Conservation (phyloP, 2,797 vertebrate species). For the Bryconaethiops microstoma region DNA sequence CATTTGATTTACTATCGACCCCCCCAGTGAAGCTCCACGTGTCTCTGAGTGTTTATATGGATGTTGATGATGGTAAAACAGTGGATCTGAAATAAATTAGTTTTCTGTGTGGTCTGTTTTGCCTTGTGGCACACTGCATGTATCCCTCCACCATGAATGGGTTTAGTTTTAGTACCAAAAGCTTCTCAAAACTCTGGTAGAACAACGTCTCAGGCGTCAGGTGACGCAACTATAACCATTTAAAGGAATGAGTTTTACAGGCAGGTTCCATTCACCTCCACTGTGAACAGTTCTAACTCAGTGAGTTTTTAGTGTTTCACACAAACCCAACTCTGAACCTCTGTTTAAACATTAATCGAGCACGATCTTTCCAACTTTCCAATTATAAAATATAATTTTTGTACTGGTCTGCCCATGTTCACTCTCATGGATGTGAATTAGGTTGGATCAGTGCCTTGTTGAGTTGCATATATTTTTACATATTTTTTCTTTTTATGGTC, state of each 20-base stretch:
- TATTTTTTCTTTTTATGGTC: conserved; percentile 35
- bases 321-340: too few relatives aligned
- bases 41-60: neutral
- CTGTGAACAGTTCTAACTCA: too few relatives aligned
- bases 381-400: too few relatives aligned
- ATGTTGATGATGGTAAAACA: neutral
- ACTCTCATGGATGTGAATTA: too few relatives aligned
- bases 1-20: neutral
- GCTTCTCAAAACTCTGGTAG: neutral
- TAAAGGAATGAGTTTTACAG: too few relatives aligned
- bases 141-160: neutral
- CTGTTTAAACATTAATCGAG: too few relatives aligned
- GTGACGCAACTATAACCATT: too few relatives aligned
- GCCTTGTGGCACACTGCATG: neutral
- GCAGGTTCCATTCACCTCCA: too few relatives aligned
- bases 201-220: neutral
- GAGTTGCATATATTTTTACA: neutral
- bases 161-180: neutral
- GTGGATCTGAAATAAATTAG: neutral
- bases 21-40: neutral
- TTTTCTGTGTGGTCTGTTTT: neutral
- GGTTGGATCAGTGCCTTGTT: neutral
- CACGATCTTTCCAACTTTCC: too few relatives aligned
- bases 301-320: too few relatives aligned
- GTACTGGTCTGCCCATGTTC: too few relatives aligned